These are phyloP conservation scores for Phengaris alcon DNA, from an alignment of 2,888 invertebrate species.

Conservation along the genomic window DNA sequence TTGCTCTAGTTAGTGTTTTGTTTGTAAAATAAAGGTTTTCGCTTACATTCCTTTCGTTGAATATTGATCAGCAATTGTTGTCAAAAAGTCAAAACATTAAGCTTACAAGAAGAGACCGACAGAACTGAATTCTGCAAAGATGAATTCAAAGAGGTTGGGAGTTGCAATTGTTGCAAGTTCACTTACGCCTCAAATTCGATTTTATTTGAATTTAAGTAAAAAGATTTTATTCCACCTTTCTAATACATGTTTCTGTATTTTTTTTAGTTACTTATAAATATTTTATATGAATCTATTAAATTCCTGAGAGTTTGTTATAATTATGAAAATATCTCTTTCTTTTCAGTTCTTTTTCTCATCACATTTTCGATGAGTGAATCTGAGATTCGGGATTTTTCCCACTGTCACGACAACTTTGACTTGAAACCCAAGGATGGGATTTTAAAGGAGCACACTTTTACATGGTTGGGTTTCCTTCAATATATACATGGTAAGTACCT, in stretches of 20 bases:
- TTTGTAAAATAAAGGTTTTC: not conserved
- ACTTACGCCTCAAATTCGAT: not conserved
- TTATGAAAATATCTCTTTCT: not conserved
- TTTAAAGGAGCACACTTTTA: constrained; percentile 57
- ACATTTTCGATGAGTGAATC: constrained; percentile 5
- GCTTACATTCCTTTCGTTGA: not conserved
- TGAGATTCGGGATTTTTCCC: constrained; percentile 48
- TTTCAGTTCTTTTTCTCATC: not conserved
- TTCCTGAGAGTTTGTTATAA: not conserved
- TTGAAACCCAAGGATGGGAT: constrained; percentile 62
- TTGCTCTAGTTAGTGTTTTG: not conserved
- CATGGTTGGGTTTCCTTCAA: constrained; percentile 65
- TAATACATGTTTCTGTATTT: not conserved
- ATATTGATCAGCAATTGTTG: not conserved
- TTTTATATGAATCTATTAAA: too few relatives aligned
- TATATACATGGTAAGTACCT: constrained; percentile 57
- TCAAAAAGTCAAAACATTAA: not conserved
- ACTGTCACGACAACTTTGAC: constrained; percentile 61
- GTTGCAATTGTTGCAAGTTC: not conserved
- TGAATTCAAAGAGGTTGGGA: not conserved
- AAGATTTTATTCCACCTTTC: not conserved
- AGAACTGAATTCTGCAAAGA: not conserved
- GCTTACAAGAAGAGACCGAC: not conserved
- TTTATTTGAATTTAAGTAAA: not conserved
- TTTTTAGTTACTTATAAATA: too few relatives aligned